Evolutionary conservation across 1,140 invertebrate species (phyloP), one percentile per base, ranked within the genome.

Genomic region (Temnothorax curvispinosus): DNA sequence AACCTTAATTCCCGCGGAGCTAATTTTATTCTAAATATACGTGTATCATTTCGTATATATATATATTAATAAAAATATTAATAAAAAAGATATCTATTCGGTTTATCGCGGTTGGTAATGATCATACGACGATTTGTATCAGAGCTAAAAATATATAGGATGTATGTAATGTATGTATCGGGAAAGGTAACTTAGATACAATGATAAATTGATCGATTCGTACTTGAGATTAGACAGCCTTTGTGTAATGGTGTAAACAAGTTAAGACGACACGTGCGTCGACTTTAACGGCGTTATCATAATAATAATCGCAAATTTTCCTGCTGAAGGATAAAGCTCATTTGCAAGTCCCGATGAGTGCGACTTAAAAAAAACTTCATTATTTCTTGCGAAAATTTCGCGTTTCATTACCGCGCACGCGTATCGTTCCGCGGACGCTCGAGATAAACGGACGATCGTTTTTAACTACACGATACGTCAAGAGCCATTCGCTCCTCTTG

Each of bases 271-370:
- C 56, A 50, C 52, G 38, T 15, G 52, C n/a, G 38, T 15, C 15
- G 64, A 47, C 41, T 47, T 74, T 47, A 74, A 84, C 32, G 27
- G 64, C 80, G 18, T 71, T 84, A 84, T 74, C 41, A 41, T 60
- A 56, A 56, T 27, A 27, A 27, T 27, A 27, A 41, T 18, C 18
- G 54, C 38, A 15, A 21, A 56, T 74, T 74, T 84, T 74, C 27
- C 32, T 60, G 35, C 64, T 54, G n/a, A 58, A 74, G 41, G 52
- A 58, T 56, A 47, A 74, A 47, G 5, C 80, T 15, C 32, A 27
- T 35, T 38, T 44, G 41, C 54, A 38, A 47, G 21, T 84, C 27
- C 41, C 0, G 13, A 35, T 0, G 27, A 35, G 54, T 11, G 38
- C 18, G 13, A 47, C 50, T 74, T 60, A 75, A 74, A 60, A 44